A percentile compares a stretch with the other conserved stretches of the same genome.
phyloP scores from a whole-genome alignment of 23 tunicate genomes.

The Trididemnum nubilum region DNA sequence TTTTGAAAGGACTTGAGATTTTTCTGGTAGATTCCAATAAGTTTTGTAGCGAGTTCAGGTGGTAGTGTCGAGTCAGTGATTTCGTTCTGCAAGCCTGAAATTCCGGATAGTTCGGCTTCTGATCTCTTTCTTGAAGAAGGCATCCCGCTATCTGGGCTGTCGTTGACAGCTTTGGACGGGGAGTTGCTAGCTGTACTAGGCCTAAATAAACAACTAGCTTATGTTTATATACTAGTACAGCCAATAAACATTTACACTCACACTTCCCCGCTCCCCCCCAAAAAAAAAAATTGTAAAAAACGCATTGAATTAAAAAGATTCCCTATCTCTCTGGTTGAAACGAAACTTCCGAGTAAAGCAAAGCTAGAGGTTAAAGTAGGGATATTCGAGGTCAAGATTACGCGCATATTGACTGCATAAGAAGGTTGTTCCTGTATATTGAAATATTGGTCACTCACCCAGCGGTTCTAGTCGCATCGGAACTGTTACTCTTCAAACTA shows the following conservation, averaged over 20 bases:
- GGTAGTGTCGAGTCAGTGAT: constrained; percentile 22
- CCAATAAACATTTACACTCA: background rate
- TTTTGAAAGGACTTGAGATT: constrained; percentile 49
- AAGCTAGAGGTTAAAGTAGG: no score
- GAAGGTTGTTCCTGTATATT: no score
- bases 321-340: no score
- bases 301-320: no score
- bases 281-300: no score
- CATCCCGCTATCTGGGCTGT: constrained; percentile 81
- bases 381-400: no score
- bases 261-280: no score
- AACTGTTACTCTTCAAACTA: constrained; percentile 19
- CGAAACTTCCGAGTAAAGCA: no score
- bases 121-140: constrained; percentile 57
- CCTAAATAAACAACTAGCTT: no score
- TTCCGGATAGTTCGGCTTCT: constrained; percentile 26
- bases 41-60: constrained; percentile 60
- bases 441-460: no score
- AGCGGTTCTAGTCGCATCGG: background rate
- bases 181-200: background rate
- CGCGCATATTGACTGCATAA: no score
- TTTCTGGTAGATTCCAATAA: constrained; percentile 42
- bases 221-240: no score
- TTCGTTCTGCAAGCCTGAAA: background rate
- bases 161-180: constrained; percentile 6